These are phyloP conservation scores for Schizothorax lantsangensis DNA, from an alignment of 2,797 vertebrate species.

Conservation along the genomic window DNA sequence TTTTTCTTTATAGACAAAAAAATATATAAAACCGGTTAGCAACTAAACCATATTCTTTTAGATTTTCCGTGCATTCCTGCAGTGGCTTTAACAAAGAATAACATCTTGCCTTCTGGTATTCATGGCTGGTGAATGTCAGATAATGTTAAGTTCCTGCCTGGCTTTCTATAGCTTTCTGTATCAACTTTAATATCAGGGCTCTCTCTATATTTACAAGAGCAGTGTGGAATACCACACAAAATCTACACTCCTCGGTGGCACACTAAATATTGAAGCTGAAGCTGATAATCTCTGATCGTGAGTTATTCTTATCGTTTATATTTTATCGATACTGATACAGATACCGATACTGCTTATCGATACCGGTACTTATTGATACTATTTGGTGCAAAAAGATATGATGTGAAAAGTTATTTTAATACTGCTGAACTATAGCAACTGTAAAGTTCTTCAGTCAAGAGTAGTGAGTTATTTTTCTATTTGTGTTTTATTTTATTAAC, in stretches of 20 bases:
- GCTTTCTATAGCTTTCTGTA: slow-evolving; percentile 2
- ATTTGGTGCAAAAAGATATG: no score
- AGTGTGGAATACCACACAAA: not conserved
- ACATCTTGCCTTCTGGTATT: slow-evolving; percentile 5
- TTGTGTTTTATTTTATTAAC: no score
- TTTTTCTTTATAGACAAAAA: not conserved
- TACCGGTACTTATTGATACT: no score
- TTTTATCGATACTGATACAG: no score
- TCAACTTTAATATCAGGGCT: slow-evolving; percentile 16
- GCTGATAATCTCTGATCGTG: not conserved
- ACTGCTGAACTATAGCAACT: no score
- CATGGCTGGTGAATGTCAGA: not conserved
- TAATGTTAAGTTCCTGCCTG: not conserved
- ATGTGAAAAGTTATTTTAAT: no score
- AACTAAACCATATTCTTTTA: not conserved
- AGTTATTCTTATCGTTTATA: not conserved
- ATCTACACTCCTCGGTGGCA: not conserved
- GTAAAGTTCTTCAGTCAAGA: no score
- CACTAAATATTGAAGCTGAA: not conserved
- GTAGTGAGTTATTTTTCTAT: no score
- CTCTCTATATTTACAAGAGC: slow-evolving; percentile 12
- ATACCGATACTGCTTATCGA: no score
- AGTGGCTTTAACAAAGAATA: not conserved
- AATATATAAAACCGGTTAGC: not conserved
- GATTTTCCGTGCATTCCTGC: not conserved